Base-by-base conservation (phyloP, 2,888 invertebrate species). In the Junonia oenone region DNA sequence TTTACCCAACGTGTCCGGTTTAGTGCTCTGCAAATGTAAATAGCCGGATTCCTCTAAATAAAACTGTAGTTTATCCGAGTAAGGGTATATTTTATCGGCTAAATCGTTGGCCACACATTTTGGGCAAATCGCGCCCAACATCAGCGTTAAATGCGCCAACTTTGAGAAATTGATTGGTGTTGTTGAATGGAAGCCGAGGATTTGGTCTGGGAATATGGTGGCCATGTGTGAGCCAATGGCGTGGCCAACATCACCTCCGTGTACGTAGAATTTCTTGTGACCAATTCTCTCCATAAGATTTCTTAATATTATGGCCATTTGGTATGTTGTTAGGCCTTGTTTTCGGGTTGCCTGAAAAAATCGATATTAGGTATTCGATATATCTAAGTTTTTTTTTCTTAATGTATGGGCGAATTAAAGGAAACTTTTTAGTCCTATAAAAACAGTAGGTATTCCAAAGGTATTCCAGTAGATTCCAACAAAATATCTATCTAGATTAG, bases 1-100 rank as follows among this genome's bases (percentile, higher is more conserved):
- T 83, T 78, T 72, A 94, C 95, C 96, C 51, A 95, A 84, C 0
- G 96, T 95, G 75, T 97, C 96, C 9, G 97, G 97, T 73, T 96
- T 97, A 0, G 96, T 95, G 0, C 93, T 91, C 73, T 97, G 97
- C 15, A 96, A 65, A 76, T 96, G 96, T 63, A 94, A 64, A 65
- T 93, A 94, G 0, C 93, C 94, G 29, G 71, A 74, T 72, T 94
- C 93, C 47, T 86, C 79, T 46, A 92, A 53, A 55, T 68, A 74
- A 59, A 71, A 78, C 6, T 71, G 67, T 0, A 86, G 6, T 53
- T 73, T 79, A 1, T 81, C 75, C 1, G 63, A 67, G 6, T 92
- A 49, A 0, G 93, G 93, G 65, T 92, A 93, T 72, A 92, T 78
- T 67, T 72, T 87, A 9, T 91, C 79, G 9, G 77, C 73, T 52